Evolutionary conservation across 2,113 vertebrate species (phyloP).

Genomic region (Platysteira castanea): DNA sequence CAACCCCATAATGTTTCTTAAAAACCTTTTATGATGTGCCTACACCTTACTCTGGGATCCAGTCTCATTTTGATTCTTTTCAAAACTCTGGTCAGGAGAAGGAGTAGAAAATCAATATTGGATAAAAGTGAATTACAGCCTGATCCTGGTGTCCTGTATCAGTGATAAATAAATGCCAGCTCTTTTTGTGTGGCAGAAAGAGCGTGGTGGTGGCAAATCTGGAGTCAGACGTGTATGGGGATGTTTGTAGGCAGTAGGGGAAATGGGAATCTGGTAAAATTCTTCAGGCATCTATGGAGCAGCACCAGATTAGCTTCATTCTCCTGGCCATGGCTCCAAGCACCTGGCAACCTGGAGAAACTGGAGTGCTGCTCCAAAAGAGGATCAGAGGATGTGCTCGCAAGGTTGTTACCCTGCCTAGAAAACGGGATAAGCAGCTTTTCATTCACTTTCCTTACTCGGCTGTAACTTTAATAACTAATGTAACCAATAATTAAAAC

Average conservation of each 20-base stretch:
- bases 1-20: not conserved
- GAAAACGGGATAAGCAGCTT: not conserved
- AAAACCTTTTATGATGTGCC: not conserved
- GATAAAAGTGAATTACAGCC: not conserved
- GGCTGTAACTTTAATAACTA: conserved; percentile 17
- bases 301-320: not conserved
- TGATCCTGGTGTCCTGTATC: not conserved
- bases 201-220: not conserved
- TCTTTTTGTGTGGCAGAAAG: not conserved
- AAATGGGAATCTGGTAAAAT: not conserved
- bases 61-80: not conserved
- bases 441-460: not conserved
- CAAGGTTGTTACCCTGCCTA: not conserved
- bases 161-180: not conserved
- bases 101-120: not conserved
- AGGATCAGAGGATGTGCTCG: not conserved
- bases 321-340: not conserved
- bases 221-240: accelerated
- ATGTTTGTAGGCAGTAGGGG: not conserved
- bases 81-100: not conserved
- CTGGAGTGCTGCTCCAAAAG: not conserved
- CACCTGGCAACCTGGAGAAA: not conserved
- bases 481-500: conserved; percentile 30
- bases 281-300: not conserved
- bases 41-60: not conserved